Base-by-base conservation (phyloP, 1,140 invertebrate genomes). In the Drosophila azteca region DNA sequence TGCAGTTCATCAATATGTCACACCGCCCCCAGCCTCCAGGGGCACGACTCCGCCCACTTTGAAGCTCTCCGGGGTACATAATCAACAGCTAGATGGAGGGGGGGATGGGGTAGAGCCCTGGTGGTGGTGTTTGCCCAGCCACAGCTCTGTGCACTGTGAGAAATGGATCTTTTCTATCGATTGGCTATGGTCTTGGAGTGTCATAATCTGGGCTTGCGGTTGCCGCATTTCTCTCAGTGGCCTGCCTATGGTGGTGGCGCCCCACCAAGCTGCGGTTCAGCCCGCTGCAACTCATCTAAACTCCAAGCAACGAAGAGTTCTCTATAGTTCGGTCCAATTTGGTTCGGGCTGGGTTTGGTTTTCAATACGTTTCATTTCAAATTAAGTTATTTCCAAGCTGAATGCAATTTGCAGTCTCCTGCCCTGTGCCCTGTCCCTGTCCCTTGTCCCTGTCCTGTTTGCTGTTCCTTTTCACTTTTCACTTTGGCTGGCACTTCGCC, bases 371-470 rank as follows among this genome's bases (percentile, higher is more conserved):
- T 80, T 80, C 71, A 61, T 70, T 75, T 70, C 65, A 66, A 75
- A 75, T 80, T 80, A 80, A 80, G 71, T 75, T 80, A 80, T 71
- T 79, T 79, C 61, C 77, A 70, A 79, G 71, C 68, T 50, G 64
- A 80, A 79, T 80, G 77, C 77, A 80, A 80, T 80, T 80, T 79
- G 69, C 69, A 78, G 76, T 79, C 69, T 20, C 17, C 17, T 20
- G 17, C 76, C 76, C 31, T 11, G 31, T 35, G 2, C 31, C 9
- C 35, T 39, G 35, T 39, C 7, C 35, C 11, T 11, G 9, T 9
- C 31, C 31, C 35, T 11, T 11, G 35, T 39, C 35, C 11, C 35
- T 31, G 31, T 9, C 8, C 29, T 26, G 24, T 26, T 26, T 7
- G 17, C 24, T 39, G 35, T 39, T 39, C 35, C 35, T 39, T 39